Base-by-base conservation (phyloP, 2,888 invertebrate genomes). In the Hemithea aestivaria region DNA sequence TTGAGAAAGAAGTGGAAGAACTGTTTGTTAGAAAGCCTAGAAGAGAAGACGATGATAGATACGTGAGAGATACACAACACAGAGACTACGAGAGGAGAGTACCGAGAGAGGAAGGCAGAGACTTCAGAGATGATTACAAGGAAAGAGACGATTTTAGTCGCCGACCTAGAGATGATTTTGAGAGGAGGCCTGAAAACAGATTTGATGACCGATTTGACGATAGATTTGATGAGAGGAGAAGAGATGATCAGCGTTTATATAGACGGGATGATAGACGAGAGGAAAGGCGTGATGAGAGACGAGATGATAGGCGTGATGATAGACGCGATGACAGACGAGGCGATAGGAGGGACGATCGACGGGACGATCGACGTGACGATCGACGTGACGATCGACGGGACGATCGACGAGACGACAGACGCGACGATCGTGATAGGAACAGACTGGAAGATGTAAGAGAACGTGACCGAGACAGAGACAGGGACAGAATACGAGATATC, bases 1-100 rank as follows among this genome's bases (percentile, higher is more conserved):
- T 77, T 57, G 80, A 79, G 53, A 73, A 57, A 48, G 82, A 82
- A 65, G 73, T 59, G 9, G 80, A 81, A 47, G 75, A 78, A 21
- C 46, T 84, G 40, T 84, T 77, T 51, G 30, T 56, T 10, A 74
- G 72, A 43, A 71, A 71, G 51, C 58, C 71, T 7, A 61, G 66
- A 45, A 63, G 66, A 44, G 76, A 76, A n/a, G 34, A 48, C 23
- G 53, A 48, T 27, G 68, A 66, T 11, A 66, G 67, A 52, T 62
- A 55, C 44, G 57, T 49, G 25, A 62, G 68, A 35, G 71, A 76
- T 32, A 45, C 49, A 42, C 58, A 59, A 35, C 53, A 53, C 22
- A 66, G 68, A 44, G 69, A 70, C 39, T 64, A 55, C 35, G 65
- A 67, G 26, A 65, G 71, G 48, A 51, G 62, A 35, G 56, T 49